Evolutionary conservation across 2,888 invertebrate species (phyloP).

Genomic region (Halictus ligatus): DNA sequence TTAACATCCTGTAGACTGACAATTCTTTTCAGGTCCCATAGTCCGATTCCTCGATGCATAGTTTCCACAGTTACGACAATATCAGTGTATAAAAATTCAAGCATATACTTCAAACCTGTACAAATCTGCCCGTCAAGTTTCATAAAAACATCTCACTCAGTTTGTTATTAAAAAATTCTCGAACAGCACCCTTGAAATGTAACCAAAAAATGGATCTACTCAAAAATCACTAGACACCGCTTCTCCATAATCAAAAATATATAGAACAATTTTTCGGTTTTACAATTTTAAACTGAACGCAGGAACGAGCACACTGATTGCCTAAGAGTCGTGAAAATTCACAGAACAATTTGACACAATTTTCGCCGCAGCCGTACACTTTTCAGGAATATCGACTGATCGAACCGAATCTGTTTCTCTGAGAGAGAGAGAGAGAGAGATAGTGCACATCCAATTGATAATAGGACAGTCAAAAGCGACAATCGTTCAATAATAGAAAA

Average conservation of each 20-base stretch:
- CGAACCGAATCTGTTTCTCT: background rate
- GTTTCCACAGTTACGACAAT: background rate
- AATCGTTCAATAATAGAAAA: background rate
- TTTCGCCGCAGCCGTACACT: background rate
- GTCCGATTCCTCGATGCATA: background rate
- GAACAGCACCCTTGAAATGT: background rate
- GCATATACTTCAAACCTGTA: background rate
- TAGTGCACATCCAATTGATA: too few relatives aligned
- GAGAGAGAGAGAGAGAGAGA: too few relatives aligned
- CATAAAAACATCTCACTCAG: background rate
- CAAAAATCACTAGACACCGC: background rate
- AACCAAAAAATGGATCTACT: background rate
- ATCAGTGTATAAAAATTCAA: background rate
- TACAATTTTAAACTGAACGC: background rate
- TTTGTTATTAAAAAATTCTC: background rate
- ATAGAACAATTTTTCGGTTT: background rate
- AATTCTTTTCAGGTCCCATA: background rate
- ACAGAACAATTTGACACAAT: background rate
- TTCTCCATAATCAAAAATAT: background rate
- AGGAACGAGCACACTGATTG: background rate
- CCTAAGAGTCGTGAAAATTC: background rate
- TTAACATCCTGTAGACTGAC: background rate
- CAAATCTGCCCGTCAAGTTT: background rate
- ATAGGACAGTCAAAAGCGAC: background rate
- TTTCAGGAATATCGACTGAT: too few relatives aligned